Base-by-base conservation (phyloP, 2,797 vertebrate genomes). In the Rallus crepitans region DNA sequence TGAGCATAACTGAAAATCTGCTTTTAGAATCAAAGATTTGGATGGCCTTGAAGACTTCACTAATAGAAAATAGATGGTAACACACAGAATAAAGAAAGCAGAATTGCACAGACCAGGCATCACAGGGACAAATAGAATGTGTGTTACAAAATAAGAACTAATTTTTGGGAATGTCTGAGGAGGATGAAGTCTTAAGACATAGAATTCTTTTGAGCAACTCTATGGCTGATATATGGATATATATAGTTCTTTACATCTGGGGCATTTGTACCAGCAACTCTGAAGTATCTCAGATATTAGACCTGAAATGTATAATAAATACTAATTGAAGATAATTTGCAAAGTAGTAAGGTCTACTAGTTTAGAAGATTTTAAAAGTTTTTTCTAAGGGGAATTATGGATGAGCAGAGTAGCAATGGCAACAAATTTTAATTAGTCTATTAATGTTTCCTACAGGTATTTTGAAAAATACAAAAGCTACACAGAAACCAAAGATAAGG, bases 401-500 rank as follows among this genome's bases (percentile, higher is more conserved):
- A 56, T 82, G 42, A 23, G 59, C 64, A 77, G 40, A 55, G 47
- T 16, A 90, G 6, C n/a, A 91, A 31, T 5, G 47, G 27, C 20
- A 65, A 53, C 15, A 56, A 45, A 25, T 75, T 93, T 68, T 63
- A 39, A n/a, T 81, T 86, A 47, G 24, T 84, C 35, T 57, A 1
- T 78, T 91, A 37, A 87, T 70, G 11, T 97, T 96, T 66, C 70
- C 33, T 80, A 18, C 90, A 99, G 99, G 56, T 99, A 98, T 97
- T 96, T 97, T 27, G 98, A 99, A 96, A 97, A 97, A 91, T 94
- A 98, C 80, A 97, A 87, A 86, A 89, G 75, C 75, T 98, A 98
- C 86, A 97, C 31, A 57, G 93, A 97, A 77, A 82, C 82, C 61
- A 98, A 97, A 80, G 98, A 98, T 39, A 97, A 98, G 66, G 97